Conservation (phyloP, 1,140 invertebrate species). For the Heliconius melpomene region DNA sequence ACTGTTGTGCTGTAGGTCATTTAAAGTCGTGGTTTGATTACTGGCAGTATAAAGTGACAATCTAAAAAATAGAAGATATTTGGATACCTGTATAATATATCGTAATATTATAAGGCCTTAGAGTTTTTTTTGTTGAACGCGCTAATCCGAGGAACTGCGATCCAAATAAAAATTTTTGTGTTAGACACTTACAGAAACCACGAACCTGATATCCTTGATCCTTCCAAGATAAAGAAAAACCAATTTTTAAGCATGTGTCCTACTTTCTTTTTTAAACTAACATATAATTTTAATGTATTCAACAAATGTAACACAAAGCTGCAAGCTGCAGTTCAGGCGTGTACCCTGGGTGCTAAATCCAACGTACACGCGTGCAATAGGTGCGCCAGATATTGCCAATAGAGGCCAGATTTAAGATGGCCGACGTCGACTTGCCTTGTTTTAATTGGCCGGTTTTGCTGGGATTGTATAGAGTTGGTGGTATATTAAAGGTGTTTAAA, state of each 20-base stretch:
- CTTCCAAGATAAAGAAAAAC: too few relatives aligned
- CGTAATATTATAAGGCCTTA: too few relatives aligned
- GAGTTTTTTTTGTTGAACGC: too few relatives aligned
- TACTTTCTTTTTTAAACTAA: background rate
- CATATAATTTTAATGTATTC: background rate
- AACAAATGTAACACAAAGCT: slow-evolving; percentile 20
- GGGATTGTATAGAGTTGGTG: slow-evolving; percentile 49
- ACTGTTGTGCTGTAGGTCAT: background rate
- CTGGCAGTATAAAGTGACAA: too few relatives aligned
- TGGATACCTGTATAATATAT: too few relatives aligned
- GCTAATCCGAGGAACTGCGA: too few relatives aligned
- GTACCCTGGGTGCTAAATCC: slow-evolving; percentile 48
- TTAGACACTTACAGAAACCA: too few relatives aligned
- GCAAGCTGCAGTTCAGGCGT: slow-evolving; percentile 33
- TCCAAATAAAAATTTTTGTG: too few relatives aligned
- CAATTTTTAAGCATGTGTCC: too few relatives aligned
- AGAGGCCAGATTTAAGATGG: slow-evolving; percentile 75
- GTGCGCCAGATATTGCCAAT: slow-evolving; percentile 72
- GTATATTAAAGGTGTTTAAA: background rate
- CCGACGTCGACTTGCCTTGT: slow-evolving; percentile 72
- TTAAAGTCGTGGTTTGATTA: too few relatives aligned
- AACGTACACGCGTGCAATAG: slow-evolving; percentile 57
- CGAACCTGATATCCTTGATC: too few relatives aligned
- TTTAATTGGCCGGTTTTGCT: slow-evolving; percentile 66
- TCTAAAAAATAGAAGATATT: too few relatives aligned